These are phyloP conservation scores for Chorisops tibialis DNA, from an alignment of 2,888 invertebrate genomes.

Conservation along the genomic window DNA sequence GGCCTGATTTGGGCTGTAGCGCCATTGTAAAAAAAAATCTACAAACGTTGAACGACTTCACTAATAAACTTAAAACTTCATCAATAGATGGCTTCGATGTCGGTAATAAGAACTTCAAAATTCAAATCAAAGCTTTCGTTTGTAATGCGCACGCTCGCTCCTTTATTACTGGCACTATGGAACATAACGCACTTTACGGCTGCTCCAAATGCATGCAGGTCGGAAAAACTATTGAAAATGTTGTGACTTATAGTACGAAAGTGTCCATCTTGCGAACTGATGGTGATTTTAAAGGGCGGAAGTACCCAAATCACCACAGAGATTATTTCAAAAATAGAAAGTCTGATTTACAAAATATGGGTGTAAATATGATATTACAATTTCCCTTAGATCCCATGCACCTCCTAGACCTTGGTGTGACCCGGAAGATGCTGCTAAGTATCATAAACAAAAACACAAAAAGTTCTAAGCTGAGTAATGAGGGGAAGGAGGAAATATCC, in stretches of 20 bases:
- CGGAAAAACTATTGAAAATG: conserved; percentile 12
- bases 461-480: too few species aligned
- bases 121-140: conserved; percentile 17
- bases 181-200: conserved; percentile 18
- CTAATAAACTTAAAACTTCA: conserved; percentile 14
- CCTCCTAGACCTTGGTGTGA: conserved; percentile 12
- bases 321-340: neutral
- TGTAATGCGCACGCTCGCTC: conserved; percentile 21
- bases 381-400: neutral
- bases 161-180: conserved; percentile 7
- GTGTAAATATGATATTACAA: conserved; percentile 10
- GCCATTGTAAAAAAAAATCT: too few species aligned
- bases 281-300: too few species aligned
- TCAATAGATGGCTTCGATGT: conserved; percentile 1
- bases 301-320: too few species aligned
- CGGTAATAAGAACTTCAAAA: neutral
- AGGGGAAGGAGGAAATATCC: too few species aligned
- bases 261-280: too few species aligned
- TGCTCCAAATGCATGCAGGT: conserved; percentile 17
- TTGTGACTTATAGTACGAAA: too few species aligned
- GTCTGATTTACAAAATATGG: conserved; percentile 11
- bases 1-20: too few species aligned
- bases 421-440: neutral
- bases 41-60: too few species aligned
- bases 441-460: too few species aligned